Percentiles rank a stretch among this genome's conserved stretches.
phyloP scores from a whole-genome alignment of 2,888 invertebrate genomes.

The Cantharis nigra region DNA sequence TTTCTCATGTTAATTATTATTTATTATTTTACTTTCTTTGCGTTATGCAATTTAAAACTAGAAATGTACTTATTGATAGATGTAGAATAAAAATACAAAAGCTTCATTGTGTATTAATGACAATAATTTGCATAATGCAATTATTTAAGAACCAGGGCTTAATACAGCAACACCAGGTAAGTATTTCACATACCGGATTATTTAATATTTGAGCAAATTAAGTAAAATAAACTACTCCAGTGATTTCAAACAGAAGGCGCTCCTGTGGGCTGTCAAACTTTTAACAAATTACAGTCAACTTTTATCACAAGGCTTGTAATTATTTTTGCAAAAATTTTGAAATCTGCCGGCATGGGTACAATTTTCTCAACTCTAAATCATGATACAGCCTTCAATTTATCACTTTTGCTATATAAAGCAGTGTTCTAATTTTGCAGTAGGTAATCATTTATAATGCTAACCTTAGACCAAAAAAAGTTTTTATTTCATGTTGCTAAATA shows the following conservation, averaged over 20 bases:
- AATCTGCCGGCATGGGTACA: neutral
- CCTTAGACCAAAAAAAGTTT: neutral
- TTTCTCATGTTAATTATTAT: neutral
- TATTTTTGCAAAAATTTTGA: neutral
- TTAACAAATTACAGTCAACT: neutral
- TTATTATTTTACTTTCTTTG: neutral
- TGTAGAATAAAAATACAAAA: neutral
- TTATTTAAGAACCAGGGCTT: neutral
- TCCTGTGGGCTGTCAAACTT: neutral
- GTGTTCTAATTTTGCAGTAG: neutral
- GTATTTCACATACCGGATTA: neutral
- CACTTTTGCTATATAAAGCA: neutral
- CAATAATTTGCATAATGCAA: neutral
- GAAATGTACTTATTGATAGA: neutral
- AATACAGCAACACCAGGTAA: neutral
- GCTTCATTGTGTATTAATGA: neutral
- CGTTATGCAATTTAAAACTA: neutral
- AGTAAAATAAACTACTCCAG: neutral
- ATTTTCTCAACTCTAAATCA: neutral
- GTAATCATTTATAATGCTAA: neutral
- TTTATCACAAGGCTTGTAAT: neutral
- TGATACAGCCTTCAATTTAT: neutral
- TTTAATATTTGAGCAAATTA: neutral
- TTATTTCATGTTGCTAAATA: neutral
- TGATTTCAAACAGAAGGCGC: neutral